phyloP scores from a whole-genome alignment of 1,140 invertebrate genomes.

The Cherax destructor region DNA sequence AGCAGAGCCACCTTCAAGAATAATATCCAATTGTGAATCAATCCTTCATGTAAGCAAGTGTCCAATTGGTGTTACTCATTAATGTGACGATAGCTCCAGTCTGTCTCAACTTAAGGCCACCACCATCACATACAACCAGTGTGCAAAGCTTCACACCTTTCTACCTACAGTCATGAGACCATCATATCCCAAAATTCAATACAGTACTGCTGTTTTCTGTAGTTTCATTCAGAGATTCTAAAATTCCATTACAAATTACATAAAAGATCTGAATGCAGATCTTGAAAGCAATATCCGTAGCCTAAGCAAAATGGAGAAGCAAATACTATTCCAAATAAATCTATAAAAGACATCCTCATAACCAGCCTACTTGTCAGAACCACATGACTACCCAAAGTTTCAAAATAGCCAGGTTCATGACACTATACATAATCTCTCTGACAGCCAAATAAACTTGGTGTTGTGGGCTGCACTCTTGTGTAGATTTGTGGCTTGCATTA shows the following conservation, averaged over 20 bases:
- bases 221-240: neutral
- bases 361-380: neutral
- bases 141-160: neutral
- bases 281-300: neutral
- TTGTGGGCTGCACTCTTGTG: neutral
- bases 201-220: neutral
- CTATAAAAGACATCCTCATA: neutral
- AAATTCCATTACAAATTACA: neutral
- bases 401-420: slow-evolving; percentile 6
- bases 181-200: neutral
- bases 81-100: neutral
- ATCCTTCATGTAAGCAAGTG: neutral
- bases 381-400: neutral
- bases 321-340: neutral
- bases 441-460: neutral
- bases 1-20: neutral
- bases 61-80: neutral
- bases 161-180: neutral
- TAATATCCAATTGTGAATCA: neutral
- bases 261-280: neutral
- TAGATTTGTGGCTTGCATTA: neutral
- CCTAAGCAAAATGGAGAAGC: neutral
- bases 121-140: slow-evolving; percentile 11
- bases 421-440: neutral
- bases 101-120: neutral